These are phyloP conservation scores for Ahaetulla prasina DNA, from an alignment of 2,113 vertebrate genomes.

Conservation along the genomic window DNA sequence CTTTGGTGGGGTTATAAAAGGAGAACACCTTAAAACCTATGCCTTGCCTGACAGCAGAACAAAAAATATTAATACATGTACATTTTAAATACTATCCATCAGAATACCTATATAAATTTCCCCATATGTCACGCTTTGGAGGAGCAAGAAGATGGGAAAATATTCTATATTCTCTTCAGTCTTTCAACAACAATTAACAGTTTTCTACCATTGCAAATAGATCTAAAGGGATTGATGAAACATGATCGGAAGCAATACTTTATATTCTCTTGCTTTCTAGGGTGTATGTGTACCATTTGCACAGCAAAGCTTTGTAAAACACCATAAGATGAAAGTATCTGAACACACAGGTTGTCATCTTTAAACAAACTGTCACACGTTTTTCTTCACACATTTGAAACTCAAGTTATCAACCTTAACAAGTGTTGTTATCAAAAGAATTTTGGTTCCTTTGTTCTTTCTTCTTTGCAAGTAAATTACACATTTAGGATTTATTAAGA, in stretches of 20 bases:
- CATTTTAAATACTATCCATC: not conserved
- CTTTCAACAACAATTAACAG: slow-evolving; percentile 40
- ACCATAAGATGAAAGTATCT: slow-evolving; percentile 72
- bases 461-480: slow-evolving; percentile 91
- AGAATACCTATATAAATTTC: not conserved
- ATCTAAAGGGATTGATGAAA: slow-evolving; percentile 28
- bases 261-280: slow-evolving; percentile 47
- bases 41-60: not conserved
- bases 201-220: slow-evolving; percentile 26
- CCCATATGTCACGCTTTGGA: not conserved
- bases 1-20: slow-evolving; percentile 10
- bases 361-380: slow-evolving; percentile 80
- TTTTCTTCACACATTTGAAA: slow-evolving; percentile 82
- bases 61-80: not conserved
- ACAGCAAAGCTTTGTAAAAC: slow-evolving; percentile 55
- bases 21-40: not conserved
- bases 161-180: slow-evolving; percentile 16
- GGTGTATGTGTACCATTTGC: slow-evolving; percentile 54
- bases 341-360: slow-evolving; percentile 79
- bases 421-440: slow-evolving; percentile 85
- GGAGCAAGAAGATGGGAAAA: not conserved
- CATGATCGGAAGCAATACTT: slow-evolving; percentile 39
- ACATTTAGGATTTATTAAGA: slow-evolving; percentile 99
- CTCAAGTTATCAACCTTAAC: slow-evolving; percentile 86
- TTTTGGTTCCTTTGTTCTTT: slow-evolving; percentile 87